Evolutionary conservation across 2,888 invertebrate species (phyloP).

Genomic region (Ochlodes sylvanus): DNA sequence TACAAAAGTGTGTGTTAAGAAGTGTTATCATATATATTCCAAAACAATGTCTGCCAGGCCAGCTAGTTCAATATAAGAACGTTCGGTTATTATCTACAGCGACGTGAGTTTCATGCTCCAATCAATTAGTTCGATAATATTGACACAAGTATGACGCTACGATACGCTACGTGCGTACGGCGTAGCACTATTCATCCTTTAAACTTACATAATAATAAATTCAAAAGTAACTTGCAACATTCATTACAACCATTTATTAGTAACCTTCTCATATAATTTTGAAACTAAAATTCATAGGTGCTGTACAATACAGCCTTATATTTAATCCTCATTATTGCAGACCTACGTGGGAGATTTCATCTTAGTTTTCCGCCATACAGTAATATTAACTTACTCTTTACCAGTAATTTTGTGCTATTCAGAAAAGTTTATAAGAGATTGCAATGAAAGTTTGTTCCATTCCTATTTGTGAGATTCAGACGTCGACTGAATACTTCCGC

Average conservation of each 20-base stretch:
- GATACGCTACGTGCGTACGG: conserved; percentile 39
- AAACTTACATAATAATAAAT: no score
- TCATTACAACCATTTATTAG: no score
- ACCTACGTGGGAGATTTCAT: no score
- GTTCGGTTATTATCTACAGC: background rate
- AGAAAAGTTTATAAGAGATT: background rate
- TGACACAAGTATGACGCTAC: conserved; percentile 20
- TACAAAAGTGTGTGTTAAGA: no score
- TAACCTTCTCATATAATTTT: background rate
- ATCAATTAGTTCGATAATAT: conserved; percentile 1
- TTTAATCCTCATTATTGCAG: no score
- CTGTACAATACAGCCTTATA: no score
- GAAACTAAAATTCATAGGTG: background rate
- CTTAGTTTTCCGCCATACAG: no score
- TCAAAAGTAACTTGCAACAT: no score
- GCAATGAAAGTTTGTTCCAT: conserved; percentile 2
- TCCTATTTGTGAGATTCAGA: background rate
- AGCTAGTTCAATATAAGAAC: no score
- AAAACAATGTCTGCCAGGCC: no score
- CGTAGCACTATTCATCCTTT: conserved; percentile 18
- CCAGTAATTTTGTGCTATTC: conserved; percentile 4
- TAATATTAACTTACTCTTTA: no score
- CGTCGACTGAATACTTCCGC: background rate
- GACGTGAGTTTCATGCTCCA: background rate
- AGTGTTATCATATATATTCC: no score